Percentiles rank a stretch among this genome's conserved stretches.
These are phyloP conservation scores for Uloborus diversus DNA, from an alignment of 1,140 invertebrate genomes.

Conservation along the genomic window DNA sequence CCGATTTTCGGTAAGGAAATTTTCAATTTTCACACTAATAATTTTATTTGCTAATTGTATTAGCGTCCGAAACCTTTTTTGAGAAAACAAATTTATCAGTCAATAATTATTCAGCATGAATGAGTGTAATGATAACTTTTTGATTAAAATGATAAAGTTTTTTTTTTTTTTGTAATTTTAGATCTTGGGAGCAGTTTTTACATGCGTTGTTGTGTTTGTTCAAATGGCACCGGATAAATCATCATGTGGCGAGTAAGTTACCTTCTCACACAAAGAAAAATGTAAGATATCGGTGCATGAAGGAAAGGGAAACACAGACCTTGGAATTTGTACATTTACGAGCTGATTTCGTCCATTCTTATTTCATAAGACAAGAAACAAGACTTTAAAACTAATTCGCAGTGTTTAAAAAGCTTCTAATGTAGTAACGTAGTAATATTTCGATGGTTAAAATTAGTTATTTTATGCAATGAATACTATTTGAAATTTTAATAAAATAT, in stretches of 20 bases:
- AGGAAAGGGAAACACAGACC: neutral
- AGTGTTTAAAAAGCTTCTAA: too few relatives aligned
- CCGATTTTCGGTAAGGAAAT: neutral
- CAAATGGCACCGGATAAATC: neutral
- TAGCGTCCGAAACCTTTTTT: neutral
- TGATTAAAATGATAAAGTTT: too few relatives aligned
- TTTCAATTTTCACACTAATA: neutral
- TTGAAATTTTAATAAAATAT: too few relatives aligned
- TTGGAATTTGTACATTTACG: neutral
- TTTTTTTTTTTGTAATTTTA: neutral
- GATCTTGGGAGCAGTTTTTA: neutral
- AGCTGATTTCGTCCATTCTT: neutral
- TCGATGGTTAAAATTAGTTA: too few relatives aligned
- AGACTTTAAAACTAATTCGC: too few relatives aligned
- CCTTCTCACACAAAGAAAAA: neutral
- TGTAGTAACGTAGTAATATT: too few relatives aligned
- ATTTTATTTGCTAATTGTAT: neutral
- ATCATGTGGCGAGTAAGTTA: neutral
- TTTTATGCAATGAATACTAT: too few relatives aligned
- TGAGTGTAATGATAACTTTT: neutral
- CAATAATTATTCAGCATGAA: neutral
- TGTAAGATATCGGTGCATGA: neutral
- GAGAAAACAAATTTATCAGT: neutral
- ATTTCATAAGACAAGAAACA: neutral
- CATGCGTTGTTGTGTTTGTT: neutral